phyloP scores from a whole-genome alignment of 2,113 vertebrate genomes.

The Panurus biarmicus region DNA sequence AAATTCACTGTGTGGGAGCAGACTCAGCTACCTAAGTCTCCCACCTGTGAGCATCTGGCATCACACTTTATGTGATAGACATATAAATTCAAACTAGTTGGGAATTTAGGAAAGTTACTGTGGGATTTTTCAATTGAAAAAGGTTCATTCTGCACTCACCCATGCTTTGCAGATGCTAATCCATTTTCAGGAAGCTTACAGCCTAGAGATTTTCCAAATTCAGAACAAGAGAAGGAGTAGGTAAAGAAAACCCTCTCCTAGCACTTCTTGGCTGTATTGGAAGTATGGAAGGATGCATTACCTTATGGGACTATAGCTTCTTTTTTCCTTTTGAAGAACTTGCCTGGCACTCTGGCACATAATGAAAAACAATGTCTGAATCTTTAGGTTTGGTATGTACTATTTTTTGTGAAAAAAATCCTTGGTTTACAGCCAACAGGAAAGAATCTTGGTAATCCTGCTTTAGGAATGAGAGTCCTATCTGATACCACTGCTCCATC shows the following conservation, averaged over 20 bases:
- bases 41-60: background rate
- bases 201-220: background rate
- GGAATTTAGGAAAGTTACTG: background rate
- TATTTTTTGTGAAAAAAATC: background rate
- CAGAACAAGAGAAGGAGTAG: background rate
- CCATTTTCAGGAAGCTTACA: background rate
- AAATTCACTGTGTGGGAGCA: background rate
- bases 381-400: background rate
- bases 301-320: background rate
- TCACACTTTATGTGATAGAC: background rate
- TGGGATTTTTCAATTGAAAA: background rate
- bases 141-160: background rate
- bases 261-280: background rate
- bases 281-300: background rate
- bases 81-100: background rate
- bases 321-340: background rate
- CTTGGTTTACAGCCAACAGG: accelerated
- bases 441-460: background rate
- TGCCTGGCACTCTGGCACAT: background rate
- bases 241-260: background rate
- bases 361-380: background rate
- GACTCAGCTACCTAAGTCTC: background rate
- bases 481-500: background rate
- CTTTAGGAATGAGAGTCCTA: background rate
- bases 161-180: background rate